Base-by-base conservation (phyloP, 1,140 invertebrate species). In the Antheraea mylitta region DNA sequence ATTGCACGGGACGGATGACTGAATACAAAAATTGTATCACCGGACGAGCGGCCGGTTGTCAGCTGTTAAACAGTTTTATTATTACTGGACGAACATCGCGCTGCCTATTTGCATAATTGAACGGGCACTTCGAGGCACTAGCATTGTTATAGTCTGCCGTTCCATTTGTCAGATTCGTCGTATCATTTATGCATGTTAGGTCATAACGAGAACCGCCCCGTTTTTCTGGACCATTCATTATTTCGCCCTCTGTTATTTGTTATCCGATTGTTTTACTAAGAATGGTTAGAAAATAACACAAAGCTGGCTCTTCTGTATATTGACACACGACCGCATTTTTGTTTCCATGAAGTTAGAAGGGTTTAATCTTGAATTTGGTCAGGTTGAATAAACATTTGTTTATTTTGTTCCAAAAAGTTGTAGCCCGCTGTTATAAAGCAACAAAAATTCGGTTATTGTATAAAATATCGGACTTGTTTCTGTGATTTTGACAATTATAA, bases 51-150 rank as follows among this genome's bases (percentile, higher is more conserved):
- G 73, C 71, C 84, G 81, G 81, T 86, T 85, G 86, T 89, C 87
- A 88, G 87, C 87, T 91, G 89, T 89, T 90, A 89, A 90, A 89
- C 87, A 90, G 85, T 92, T 92, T 86, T 90, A 87, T 90, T 91
- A 90, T 90, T 87, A 87, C 83, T 77, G 86, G 84, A 86, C 83
- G 87, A 83, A 83, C 85, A 89, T 85, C 78, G 86, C 73, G 76
- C 78, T 77, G 82, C 80, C 81, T 87, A 92, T 92, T 92, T 92
- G 88, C 89, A 92, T 92, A 92, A 92, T 92, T 92, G 88, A 92
- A 92, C 87, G 84, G 82, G 81, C 88, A 92, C 90, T 90, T 89
- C 83, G 85, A 89, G 80, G 78, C 85, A 89, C 86, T 87, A 90
- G 81, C 87, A 89, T 92, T 90, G 90, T 92, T 92, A 92, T 90